A percentile compares a stretch with the other conserved stretches of the same genome.
phyloP scores from a whole-genome alignment of 2,797 vertebrate species.

The Pitangus sulphuratus region DNA sequence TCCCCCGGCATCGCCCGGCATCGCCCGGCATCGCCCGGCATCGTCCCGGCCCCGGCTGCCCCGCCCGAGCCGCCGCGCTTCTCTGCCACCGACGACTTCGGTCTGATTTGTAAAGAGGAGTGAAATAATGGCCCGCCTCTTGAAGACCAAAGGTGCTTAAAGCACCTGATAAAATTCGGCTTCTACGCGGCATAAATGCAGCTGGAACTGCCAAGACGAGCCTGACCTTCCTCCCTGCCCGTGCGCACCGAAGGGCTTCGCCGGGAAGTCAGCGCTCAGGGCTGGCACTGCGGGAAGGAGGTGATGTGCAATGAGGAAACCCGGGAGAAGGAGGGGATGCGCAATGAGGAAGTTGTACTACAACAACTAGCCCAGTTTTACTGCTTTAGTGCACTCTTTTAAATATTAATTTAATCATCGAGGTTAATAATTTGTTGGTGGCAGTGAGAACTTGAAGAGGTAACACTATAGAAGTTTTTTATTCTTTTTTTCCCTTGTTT shows the following conservation, averaged over 20 bases:
- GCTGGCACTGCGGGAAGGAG: not conserved
- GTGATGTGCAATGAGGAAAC: not conserved
- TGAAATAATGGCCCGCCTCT: conserved; percentile 54
- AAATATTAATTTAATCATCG: not conserved
- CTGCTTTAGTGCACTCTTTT: not conserved
- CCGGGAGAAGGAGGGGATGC: not conserved
- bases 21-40: not conserved
- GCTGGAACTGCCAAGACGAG: conserved; percentile 49
- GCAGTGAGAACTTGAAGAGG: not conserved
- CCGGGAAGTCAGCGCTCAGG: not conserved
- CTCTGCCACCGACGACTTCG: not conserved
- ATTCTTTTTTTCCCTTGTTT: not conserved
- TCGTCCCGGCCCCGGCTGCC: not conserved
- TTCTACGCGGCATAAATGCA: not conserved
- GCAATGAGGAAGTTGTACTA: not conserved
- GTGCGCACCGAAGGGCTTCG: not conserved
- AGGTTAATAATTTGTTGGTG: not conserved
- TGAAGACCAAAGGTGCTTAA: conserved; percentile 69
- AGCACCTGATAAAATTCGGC: conserved; percentile 64
- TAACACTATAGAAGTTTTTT: fast-evolving
- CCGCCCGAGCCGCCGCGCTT: not conserved
- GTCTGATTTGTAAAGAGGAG: conserved; percentile 42
- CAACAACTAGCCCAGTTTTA: not conserved
- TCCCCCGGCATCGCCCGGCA: not conserved
- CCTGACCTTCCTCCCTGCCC: conserved; percentile 41